Evolutionary conservation across 2,797 vertebrate genomes (phyloP).

Genomic region (Podarcis siculus): DNA sequence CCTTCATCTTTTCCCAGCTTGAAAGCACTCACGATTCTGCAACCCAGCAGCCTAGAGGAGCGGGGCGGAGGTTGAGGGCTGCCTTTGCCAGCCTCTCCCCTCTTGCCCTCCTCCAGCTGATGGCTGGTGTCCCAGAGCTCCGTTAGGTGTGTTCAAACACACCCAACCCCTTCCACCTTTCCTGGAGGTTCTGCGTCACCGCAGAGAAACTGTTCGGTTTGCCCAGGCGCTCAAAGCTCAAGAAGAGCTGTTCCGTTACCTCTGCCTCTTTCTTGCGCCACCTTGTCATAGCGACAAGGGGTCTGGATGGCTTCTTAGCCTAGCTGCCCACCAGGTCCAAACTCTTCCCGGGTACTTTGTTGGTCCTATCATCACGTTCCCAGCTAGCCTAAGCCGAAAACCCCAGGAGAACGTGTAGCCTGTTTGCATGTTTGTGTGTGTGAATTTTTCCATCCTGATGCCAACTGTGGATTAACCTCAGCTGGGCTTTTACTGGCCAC

Average conservation of each 20-base stretch:
- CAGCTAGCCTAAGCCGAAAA: not conserved
- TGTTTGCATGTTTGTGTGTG: not conserved
- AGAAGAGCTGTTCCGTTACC: no score
- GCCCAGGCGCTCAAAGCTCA: no score
- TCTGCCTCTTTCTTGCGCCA: not conserved
- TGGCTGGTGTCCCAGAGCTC: not conserved
- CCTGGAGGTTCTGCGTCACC: no score
- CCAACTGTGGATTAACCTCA: not conserved
- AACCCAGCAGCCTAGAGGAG: not conserved
- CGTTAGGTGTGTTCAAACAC: no score
- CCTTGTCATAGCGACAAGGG: no score
- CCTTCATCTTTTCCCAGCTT: not conserved
- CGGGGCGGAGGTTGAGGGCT: no score
- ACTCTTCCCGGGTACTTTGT: not conserved
- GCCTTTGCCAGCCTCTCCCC: no score
- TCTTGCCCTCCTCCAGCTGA: no score
- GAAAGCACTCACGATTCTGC: not conserved
- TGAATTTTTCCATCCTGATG: not conserved
- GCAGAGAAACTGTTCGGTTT: not conserved
- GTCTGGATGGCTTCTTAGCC: no score
- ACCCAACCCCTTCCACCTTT: no score
- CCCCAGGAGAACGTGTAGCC: no score
- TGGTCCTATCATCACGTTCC: not conserved
- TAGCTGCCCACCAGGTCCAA: not conserved
- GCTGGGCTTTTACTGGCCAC: accelerated